Evolutionary conservation across 2,113 vertebrate genomes (phyloP).

Genomic region (Oreochromis tanganicae): DNA sequence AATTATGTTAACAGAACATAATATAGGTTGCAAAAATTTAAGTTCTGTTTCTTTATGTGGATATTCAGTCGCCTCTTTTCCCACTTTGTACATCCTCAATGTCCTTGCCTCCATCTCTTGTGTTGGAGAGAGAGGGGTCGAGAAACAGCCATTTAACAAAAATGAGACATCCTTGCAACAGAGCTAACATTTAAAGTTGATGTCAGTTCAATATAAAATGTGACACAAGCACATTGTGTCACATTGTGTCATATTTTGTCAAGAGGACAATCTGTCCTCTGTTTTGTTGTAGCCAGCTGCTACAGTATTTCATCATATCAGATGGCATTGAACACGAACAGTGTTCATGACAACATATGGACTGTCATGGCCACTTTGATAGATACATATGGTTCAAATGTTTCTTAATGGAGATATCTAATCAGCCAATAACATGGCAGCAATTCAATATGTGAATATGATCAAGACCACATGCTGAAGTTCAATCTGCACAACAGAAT

Average conservation of each 20-base stretch:
- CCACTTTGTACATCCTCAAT: background rate
- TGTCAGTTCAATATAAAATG: background rate
- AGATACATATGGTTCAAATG: background rate
- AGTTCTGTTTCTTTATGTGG: background rate
- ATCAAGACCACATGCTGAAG: background rate
- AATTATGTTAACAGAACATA: background rate
- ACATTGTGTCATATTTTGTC: background rate
- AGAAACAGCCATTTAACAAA: background rate
- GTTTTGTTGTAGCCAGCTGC: background rate
- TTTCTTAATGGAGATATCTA: background rate
- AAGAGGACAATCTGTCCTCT: background rate
- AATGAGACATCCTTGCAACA: background rate
- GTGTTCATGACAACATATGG: background rate
- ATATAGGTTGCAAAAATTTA: background rate
- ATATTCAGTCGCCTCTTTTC: background rate
- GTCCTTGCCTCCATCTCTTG: background rate
- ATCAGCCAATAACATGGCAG: background rate
- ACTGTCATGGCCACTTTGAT: background rate
- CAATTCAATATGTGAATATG: background rate
- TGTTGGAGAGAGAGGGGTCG: background rate
- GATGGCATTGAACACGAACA: background rate
- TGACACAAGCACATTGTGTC: background rate
- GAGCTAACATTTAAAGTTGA: background rate
- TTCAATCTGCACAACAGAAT: background rate
- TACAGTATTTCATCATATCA: background rate